These are phyloP conservation scores for Torymus texanus DNA, from an alignment of 2,888 invertebrate genomes.

Conservation along the genomic window DNA sequence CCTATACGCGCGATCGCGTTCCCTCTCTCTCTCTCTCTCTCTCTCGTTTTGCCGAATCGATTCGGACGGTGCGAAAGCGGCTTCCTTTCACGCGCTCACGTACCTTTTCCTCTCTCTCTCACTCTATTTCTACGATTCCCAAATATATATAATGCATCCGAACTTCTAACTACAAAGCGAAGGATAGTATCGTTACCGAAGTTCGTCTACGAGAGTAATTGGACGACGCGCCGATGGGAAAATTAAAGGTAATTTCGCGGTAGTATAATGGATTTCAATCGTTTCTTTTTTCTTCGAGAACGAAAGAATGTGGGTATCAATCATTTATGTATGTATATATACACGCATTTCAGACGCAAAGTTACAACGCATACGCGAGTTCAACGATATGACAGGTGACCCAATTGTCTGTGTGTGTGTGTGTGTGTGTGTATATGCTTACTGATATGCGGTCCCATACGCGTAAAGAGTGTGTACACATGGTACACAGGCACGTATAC, in stretches of 20 bases:
- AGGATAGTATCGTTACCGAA: too few relatives aligned
- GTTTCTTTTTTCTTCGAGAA: background rate
- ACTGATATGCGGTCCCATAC: too few relatives aligned
- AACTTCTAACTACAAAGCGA: background rate
- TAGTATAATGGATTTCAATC: too few relatives aligned
- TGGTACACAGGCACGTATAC: too few relatives aligned
- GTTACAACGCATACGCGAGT: too few relatives aligned
- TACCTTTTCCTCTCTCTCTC: background rate
- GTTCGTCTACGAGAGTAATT: constrained; percentile 11
- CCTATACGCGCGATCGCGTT: constrained; percentile 16
- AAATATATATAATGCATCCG: constrained; percentile 2
- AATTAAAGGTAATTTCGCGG: constrained; percentile 10
- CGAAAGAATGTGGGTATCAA: background rate
- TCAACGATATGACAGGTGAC: constrained; percentile 27
- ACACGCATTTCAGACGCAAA: too few relatives aligned
- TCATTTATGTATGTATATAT: background rate
- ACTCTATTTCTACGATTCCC: constrained; percentile 23
- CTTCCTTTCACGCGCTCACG: too few relatives aligned
- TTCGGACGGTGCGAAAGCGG: background rate
- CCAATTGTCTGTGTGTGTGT: constrained; percentile 12
- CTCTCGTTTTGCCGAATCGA: constrained; percentile 36
- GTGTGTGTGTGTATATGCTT: too few relatives aligned
- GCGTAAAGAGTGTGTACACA: background rate
- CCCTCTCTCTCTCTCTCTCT: constrained; percentile 17
- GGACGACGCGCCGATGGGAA: constrained; percentile 20